Evolutionary conservation across 2,113 vertebrate genomes (phyloP), one percentile per base, ranked within the genome.

Genomic region (Nesospiza acunhae): DNA sequence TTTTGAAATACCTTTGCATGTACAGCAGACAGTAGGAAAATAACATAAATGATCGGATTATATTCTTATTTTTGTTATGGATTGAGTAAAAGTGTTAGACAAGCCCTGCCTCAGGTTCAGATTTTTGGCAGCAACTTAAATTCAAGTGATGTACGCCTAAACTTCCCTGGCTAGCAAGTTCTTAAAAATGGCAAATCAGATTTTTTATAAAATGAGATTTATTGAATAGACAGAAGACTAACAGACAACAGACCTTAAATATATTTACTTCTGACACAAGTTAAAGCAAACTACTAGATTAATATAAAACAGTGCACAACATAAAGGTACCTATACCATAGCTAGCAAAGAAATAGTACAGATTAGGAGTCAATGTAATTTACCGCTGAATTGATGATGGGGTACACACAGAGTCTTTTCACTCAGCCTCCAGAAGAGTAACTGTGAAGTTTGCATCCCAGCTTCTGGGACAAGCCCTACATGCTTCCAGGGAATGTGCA

Each of bases 81-180:
- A 27, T 39, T 0, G 3, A 33, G 13, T 17, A 22, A 81, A 58
- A 27, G 27, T 1, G 0, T 58, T 39, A 27, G 22, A 27, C 13
- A 68, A 58, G 13, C 13, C 8, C 42, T 58, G n/a, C 28, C 8
- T 68, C 22, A 27, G 17, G 13, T 58, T 47, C n/a, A 47, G 33
- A 26, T 39, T 68, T 68, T 68, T 56, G 63, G 27, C 41, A 68
- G 41, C 50, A 16, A 5, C n/a, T 15, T 33, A 33, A 80, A 56
- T 33, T 56, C 52, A 56, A 10, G 27, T 33, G 50, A 26, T 2
- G 1, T 0, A 0, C n/a, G 21, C 8, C 21, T 26, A 24, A 33
- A 31, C 8, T 31, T 47, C n/a, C 4, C 8, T 81, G 22, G 13
- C 28, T 58, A 2, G 3, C 22, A 39, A 39, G 50, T 31, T 56